Percentiles rank a stretch among this genome's conserved stretches.
phyloP scores from a whole-genome alignment of 2,113 vertebrate genomes.

The Heptranchias perlo region DNA sequence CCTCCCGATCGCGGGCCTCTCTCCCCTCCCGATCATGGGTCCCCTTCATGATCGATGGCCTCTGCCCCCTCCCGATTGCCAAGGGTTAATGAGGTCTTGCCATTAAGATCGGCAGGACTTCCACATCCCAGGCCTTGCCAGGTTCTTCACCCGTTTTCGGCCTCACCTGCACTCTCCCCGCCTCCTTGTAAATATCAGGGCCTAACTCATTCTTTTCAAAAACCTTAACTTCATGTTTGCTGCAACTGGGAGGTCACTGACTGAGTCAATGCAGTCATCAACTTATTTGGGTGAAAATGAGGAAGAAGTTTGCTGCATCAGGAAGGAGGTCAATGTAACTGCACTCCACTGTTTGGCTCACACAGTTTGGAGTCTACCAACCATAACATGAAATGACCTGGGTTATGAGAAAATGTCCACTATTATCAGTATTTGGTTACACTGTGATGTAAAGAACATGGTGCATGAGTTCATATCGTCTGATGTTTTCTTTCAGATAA shows the following conservation, averaged over 20 bases:
- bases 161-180: neutral
- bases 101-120: too few species aligned
- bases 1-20: too few species aligned
- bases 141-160: neutral
- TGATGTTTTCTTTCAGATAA: neutral
- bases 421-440: neutral
- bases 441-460: neutral
- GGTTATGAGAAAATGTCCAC: neutral
- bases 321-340: neutral
- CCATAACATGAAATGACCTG: neutral
- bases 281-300: neutral
- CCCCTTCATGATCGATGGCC: too few species aligned
- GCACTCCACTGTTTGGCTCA: too few species aligned
- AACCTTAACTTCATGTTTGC: neutral
- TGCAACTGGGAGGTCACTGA: neutral
- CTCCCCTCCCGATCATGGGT: too few species aligned
- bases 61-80: too few species aligned
- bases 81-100: neutral
- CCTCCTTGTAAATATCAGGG: neutral
- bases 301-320: neutral
- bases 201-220: too few species aligned
- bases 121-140: neutral
- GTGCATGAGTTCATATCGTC: neutral
- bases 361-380: neutral
- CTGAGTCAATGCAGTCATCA: neutral